Evolutionary conservation across 2,888 invertebrate genomes (phyloP).

Genomic region (Agonopterix subpropinquella): DNA sequence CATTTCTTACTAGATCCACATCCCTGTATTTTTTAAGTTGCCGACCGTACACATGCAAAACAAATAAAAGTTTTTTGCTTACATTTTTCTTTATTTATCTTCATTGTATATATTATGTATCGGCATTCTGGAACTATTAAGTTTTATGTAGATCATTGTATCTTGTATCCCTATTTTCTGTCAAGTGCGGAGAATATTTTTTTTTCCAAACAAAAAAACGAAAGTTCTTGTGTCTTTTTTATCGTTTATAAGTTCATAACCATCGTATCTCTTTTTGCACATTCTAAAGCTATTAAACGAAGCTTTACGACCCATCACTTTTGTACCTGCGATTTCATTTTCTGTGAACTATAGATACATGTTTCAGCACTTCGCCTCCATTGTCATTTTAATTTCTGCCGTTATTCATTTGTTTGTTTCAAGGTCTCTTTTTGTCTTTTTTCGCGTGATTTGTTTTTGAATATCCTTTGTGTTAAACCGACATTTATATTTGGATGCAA

Average conservation of each 20-base stretch:
- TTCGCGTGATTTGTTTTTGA: background rate
- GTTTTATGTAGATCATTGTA: slow-evolving; percentile 21
- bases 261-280: slow-evolving; percentile 28
- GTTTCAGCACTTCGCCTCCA: slow-evolving; percentile 16
- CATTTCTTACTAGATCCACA: no score
- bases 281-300: slow-evolving; percentile 20
- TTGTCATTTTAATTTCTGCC: slow-evolving; percentile 21
- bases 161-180: background rate
- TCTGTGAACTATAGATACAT: slow-evolving; percentile 14
- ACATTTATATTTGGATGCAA: background rate
- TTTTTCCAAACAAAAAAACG: slow-evolving; percentile 19
- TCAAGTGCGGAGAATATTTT: slow-evolving; percentile 11
- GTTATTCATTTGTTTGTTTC: slow-evolving; percentile 18
- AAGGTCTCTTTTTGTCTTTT: slow-evolving; percentile 6
- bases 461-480: slow-evolving; percentile 5
- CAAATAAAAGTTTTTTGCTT: no score
- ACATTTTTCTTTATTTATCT: no score
- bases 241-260: slow-evolving; percentile 8
- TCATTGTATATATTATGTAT: background rate
- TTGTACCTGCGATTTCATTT: slow-evolving; percentile 28
- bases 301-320: slow-evolving; percentile 34
- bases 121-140: slow-evolving; percentile 8
- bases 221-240: slow-evolving; percentile 30
- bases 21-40: no score
- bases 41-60: no score